Conservation (phyloP, 2,797 vertebrate genomes). For the Galaxias olidus region DNA sequence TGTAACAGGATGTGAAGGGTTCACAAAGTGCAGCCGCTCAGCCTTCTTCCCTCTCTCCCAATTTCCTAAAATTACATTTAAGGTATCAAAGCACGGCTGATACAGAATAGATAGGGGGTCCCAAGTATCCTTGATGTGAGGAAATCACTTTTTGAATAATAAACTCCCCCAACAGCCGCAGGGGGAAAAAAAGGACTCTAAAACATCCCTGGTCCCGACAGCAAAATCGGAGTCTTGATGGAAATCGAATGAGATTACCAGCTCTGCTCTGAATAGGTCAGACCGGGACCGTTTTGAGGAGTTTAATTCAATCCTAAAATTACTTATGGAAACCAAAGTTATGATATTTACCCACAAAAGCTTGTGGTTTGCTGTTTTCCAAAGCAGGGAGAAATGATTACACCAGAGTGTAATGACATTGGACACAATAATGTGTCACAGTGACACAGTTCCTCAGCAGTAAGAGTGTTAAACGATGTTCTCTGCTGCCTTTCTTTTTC, state of each 20-base stretch:
- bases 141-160: conserved; percentile 54
- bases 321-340: conserved; percentile 31
- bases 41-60: conserved; percentile 47
- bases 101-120: conserved; percentile 43
- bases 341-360: conserved; percentile 26
- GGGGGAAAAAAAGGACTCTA: conserved; percentile 33
- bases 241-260: conserved; percentile 48
- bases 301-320: conserved; percentile 49
- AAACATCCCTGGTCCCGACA: conserved; percentile 35
- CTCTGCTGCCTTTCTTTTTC: conserved; percentile 32
- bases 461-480: conserved; percentile 14
- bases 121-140: conserved; percentile 44
- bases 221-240: conserved; percentile 26
- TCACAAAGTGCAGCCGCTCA: conserved; percentile 42
- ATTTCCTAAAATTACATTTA: conserved; percentile 50
- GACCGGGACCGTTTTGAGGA: conserved; percentile 32
- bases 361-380: conserved; percentile 33
- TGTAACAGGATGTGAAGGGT: conserved; percentile 53
- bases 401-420: conserved; percentile 26
- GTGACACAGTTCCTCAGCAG: conserved; percentile 16
- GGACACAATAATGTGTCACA: conserved; percentile 24
- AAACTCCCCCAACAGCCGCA: conserved; percentile 42
- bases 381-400: conserved; percentile 31
- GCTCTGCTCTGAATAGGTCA: conserved; percentile 37
- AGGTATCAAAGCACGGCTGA: conserved; percentile 48